Conservation (phyloP, 2,888 invertebrate species). For the Chaetoderma sp. region DNA sequence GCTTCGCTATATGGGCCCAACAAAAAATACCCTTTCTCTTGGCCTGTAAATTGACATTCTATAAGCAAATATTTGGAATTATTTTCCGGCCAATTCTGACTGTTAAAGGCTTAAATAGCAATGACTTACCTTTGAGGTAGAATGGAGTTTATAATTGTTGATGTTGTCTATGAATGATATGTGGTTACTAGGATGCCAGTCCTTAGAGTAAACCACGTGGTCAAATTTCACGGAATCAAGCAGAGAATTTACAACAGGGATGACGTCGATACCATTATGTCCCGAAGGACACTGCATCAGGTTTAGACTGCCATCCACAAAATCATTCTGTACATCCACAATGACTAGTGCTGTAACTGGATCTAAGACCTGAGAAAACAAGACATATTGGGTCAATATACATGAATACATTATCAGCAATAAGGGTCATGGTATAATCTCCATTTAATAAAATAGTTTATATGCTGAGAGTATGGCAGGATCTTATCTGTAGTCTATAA, state of each 20-base stretch:
- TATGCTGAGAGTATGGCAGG: too few relatives aligned
- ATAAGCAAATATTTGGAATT: too few relatives aligned
- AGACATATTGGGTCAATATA: neutral
- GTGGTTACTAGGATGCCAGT: conserved; percentile 97
- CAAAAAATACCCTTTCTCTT: too few relatives aligned
- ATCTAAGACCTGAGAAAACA: conserved; percentile 44
- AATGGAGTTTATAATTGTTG: conserved; percentile 40
- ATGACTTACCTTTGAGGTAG: conserved; percentile 40
- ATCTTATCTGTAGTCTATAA: too few relatives aligned
- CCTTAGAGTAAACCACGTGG: conserved; percentile 90
- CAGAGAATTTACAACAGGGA: conserved; percentile 89
- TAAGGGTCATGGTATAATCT: too few relatives aligned
- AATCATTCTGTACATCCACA: conserved; percentile 98
- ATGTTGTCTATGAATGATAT: conserved; percentile 97
- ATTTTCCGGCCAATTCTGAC: too few relatives aligned
- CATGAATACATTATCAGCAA: neutral
- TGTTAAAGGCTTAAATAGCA: too few relatives aligned
- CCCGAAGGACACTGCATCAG: conserved; percentile 93
- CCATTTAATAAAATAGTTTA: too few relatives aligned
- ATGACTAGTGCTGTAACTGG: conserved; percentile 81
- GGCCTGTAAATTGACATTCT: too few relatives aligned
- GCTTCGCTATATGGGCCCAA: too few relatives aligned
- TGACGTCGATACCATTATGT: conserved; percentile 75
- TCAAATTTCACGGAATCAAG: conserved; percentile 75
- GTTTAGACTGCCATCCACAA: conserved; percentile 93